Evolutionary conservation across 2,113 vertebrate genomes (phyloP).

Genomic region (Phylloscopus whistleri): DNA sequence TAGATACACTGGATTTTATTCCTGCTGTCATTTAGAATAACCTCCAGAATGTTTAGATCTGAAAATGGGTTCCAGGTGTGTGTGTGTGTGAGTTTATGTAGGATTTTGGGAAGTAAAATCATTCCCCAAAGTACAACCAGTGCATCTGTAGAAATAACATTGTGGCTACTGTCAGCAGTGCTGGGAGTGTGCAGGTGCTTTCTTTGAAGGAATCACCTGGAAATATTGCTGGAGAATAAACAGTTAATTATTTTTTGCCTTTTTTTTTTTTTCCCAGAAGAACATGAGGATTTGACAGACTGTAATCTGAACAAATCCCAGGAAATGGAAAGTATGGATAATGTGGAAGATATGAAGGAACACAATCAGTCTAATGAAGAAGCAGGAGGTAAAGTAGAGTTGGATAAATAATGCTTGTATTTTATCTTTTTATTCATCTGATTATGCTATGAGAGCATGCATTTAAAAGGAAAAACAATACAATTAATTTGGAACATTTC

Average conservation of each 20-base stretch:
- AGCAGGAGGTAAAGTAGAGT: slow-evolving; percentile 64
- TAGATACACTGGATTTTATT: not conserved
- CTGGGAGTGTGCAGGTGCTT: not conserved
- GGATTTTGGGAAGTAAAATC: not conserved
- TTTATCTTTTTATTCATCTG: not conserved
- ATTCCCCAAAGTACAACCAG: not conserved
- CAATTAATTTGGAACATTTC: not conserved
- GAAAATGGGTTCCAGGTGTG: not conserved
- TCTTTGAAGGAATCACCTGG: not conserved
- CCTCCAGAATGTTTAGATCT: not conserved
- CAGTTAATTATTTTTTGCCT: not conserved
- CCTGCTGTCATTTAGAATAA: not conserved
- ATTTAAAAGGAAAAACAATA: not conserved
- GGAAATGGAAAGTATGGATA: slow-evolving; percentile 66
- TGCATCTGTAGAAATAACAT: not conserved
- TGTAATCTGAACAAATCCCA: slow-evolving; percentile 63
- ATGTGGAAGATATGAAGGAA: slow-evolving; percentile 60
- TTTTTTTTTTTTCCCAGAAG: slow-evolving; percentile 9
- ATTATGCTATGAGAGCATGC: not conserved
- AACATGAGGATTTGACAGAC: slow-evolving; percentile 64
- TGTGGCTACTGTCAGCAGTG: not conserved
- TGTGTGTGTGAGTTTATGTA: not conserved
- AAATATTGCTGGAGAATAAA: not conserved
- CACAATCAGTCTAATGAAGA: slow-evolving; percentile 57
- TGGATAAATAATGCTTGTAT: not conserved